Evolutionary conservation across 2,113 vertebrate genomes (phyloP).

Genomic region (Phyllopteryx taeniolatus): DNA sequence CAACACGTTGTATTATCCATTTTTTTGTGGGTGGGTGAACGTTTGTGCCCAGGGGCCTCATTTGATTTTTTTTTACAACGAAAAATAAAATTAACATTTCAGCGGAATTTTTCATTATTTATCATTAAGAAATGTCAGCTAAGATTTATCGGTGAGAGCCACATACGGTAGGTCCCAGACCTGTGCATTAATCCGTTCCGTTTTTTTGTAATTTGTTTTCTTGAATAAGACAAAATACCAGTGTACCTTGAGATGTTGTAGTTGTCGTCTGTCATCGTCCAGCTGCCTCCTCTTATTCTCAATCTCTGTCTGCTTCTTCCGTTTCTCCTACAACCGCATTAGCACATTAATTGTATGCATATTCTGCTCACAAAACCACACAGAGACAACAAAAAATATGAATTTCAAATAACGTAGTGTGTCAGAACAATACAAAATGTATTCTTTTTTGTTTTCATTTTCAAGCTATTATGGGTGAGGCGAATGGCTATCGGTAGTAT

Average conservation of each 20-base stretch:
- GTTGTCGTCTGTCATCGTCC: slow-evolving; percentile 88
- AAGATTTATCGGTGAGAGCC: no score
- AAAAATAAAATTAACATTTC: no score
- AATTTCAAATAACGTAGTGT: not conserved
- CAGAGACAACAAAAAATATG: not conserved
- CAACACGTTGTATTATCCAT: not conserved
- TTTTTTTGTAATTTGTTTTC: not conserved
- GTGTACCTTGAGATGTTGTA: slow-evolving; percentile 93
- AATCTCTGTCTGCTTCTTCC: slow-evolving; percentile 87
- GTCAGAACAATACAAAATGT: no score
- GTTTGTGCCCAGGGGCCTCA: no score
- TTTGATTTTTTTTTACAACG: no score
- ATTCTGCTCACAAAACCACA: not conserved
- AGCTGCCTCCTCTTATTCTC: slow-evolving; percentile 90
- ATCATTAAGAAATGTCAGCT: no score
- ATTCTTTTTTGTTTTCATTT: not conserved
- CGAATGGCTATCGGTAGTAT: not conserved
- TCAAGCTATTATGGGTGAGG: not conserved
- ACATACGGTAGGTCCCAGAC: no score
- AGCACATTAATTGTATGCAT: slow-evolving; percentile 8
- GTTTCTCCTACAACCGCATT: slow-evolving; percentile 80
- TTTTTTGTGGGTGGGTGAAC: not conserved
- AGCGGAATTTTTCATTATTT: no score
- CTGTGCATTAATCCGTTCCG: not conserved
- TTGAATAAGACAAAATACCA: not conserved